Conservation (phyloP, 2,888 invertebrate genomes). For the Phortica okadai region DNA sequence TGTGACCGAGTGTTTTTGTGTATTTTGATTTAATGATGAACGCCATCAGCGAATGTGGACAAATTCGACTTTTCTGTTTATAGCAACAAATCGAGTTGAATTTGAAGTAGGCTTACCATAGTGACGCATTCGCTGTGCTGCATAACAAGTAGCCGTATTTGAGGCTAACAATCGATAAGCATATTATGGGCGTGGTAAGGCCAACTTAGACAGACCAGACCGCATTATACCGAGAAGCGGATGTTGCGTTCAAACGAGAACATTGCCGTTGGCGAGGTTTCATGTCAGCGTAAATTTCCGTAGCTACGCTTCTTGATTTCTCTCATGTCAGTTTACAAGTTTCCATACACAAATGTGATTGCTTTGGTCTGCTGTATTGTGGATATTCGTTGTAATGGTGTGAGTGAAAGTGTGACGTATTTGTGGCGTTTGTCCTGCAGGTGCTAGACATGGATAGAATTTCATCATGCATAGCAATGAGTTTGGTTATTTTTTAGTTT, state of each 20-base stretch:
- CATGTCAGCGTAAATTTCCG: constrained; percentile 69
- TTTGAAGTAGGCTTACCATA: not conserved
- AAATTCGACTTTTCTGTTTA: constrained; percentile 56
- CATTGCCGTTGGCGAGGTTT: constrained; percentile 61
- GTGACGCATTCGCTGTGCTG: constrained; percentile 2
- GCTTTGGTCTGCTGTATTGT: constrained; percentile 1
- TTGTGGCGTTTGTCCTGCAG: constrained; percentile 60
- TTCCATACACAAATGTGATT: not conserved
- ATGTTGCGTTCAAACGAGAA: constrained; percentile 60
- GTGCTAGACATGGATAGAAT: constrained; percentile 64
- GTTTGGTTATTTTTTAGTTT: constrained; percentile 30
- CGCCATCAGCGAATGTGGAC: constrained; percentile 45
- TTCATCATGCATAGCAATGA: constrained; percentile 69
- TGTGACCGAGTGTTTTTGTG: not conserved
- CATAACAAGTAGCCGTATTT: constrained; percentile 34
- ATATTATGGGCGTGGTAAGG: not conserved
- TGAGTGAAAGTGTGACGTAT: constrained; percentile 43
- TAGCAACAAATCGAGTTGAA: constrained; percentile 23
- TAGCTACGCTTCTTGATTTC: constrained; percentile 42
- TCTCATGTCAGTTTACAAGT: not conserved
- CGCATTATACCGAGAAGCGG: constrained; percentile 41
- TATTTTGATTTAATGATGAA: constrained; percentile 67
- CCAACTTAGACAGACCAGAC: not conserved
- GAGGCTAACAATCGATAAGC: constrained; percentile 14
- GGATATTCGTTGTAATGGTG: too few relatives aligned